Base-by-base conservation (phyloP, 1,140 invertebrate genomes). In the Pogonus chalceus region DNA sequence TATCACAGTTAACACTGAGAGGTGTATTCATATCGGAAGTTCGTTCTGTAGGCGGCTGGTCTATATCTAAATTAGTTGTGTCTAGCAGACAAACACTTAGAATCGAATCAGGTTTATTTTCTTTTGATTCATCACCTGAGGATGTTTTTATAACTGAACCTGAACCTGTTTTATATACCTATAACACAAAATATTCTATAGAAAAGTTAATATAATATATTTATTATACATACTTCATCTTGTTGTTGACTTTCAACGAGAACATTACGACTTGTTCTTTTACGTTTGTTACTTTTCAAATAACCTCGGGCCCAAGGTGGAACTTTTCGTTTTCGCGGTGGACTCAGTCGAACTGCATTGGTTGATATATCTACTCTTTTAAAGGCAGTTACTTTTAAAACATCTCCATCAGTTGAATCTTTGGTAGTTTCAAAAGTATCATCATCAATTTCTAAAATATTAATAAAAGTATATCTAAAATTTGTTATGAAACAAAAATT, bases 71-170 rank as follows among this genome's bases (percentile, higher is more conserved):
- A 4, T 62, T 53, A 18, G 55, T 56, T 4, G 50, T 43, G 18
- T 64, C 61, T 10, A 63, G 66, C 55, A 66, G 73, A 23, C 20
- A n/a, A 16, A 71, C 59, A 35, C 69, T 70, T 1, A 69, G 70
- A 4, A 68, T 69, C 20, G 69, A 72, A 3, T 72, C 70, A 20
- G 71, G 71, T 59, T 75, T 74, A 60, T 77, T 76, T 64, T 77
- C 76, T 60, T 78, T 77, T 0, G 68, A 74, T 58, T 78, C 76
- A 56, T 77, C 75, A 56, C 74, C 73, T 1, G 72, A 61, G 10
- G 59, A 58, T 46, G 58, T 62, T 39, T 61, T 35, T 24, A n/a
- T 22, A 49, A 4, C 18, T 35, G 51, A 16, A 58, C 56, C 23
- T 60, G 51, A 48, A 52, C 48, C 20, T 53, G 24, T 43, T 43